Percentiles rank a stretch among this genome's conserved stretches.
Evolutionary conservation across 2,113 vertebrate species (phyloP).

Genomic region (Aplodontia rufa): DNA sequence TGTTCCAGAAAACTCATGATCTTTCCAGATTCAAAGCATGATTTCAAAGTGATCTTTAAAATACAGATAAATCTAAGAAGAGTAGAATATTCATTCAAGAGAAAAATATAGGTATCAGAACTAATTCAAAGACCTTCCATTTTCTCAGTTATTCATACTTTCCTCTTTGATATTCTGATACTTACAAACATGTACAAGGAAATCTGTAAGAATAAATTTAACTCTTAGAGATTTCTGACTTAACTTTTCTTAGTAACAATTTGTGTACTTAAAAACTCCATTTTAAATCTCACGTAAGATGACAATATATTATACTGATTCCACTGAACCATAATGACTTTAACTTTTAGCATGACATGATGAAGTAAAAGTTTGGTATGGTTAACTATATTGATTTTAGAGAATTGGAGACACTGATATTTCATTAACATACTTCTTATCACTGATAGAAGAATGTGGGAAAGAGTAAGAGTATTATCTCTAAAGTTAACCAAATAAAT

Average conservation of each 20-base stretch:
- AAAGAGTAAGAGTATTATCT: background rate
- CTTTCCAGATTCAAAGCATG: background rate
- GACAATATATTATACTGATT: background rate
- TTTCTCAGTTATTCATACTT: no score
- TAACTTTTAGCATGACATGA: no score
- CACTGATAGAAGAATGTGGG: background rate
- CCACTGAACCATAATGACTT: background rate
- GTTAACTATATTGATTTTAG: background rate
- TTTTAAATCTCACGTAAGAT: slow-evolving; percentile 5
- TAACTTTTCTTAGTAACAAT: background rate
- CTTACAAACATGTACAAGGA: no score
- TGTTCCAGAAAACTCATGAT: background rate
- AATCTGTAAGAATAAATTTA: background rate
- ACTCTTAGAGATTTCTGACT: background rate
- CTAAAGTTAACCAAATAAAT: slow-evolving; percentile 36
- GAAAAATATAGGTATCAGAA: background rate
- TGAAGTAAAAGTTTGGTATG: background rate
- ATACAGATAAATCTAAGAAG: background rate
- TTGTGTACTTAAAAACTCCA: background rate
- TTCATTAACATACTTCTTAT: no score
- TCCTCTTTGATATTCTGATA: no score
- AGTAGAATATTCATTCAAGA: background rate
- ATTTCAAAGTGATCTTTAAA: slow-evolving; percentile 47
- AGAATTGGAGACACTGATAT: background rate
- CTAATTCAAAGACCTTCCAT: no score